Conservation (phyloP, 2,113 vertebrate species). For the Brachionichthys hirsutus region DNA sequence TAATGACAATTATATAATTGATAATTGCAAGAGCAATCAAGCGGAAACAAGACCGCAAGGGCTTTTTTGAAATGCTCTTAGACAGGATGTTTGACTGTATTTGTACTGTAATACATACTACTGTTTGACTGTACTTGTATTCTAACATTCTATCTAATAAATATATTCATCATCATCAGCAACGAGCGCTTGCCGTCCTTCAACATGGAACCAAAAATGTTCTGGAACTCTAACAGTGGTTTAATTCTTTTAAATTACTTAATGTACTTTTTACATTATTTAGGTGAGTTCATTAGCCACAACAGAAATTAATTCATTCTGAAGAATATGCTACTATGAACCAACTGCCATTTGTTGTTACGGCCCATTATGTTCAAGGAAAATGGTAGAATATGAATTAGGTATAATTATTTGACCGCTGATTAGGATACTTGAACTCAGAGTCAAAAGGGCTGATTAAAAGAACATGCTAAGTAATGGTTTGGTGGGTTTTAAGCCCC, state of each 20-base stretch:
- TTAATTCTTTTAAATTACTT: conserved; percentile 30
- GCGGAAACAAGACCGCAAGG: too few species aligned
- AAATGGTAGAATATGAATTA: conserved; percentile 58
- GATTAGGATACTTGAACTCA: conserved; percentile 39
- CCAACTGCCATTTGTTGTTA: conserved; percentile 17
- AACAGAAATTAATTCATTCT: conserved; percentile 22
- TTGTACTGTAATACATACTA: too few species aligned
- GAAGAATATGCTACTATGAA: conserved; percentile 5
- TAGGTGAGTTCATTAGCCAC: conserved; percentile 16
- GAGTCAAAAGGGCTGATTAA: conserved; percentile 58
- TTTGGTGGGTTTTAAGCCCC: conserved; percentile 66
- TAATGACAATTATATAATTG: too few species aligned
- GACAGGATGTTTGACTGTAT: too few species aligned
- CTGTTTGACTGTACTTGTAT: too few species aligned
- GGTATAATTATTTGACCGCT: conserved; percentile 41
- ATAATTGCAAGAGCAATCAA: too few species aligned
- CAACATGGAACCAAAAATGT: conserved; percentile 1
- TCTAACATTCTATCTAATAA: too few species aligned
- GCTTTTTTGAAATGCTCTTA: too few species aligned
- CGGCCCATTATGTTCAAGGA: conserved; percentile 35
- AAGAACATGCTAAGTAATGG: conserved; percentile 64
- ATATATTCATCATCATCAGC: conserved; percentile 3
- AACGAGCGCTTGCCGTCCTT: conserved; percentile 2
- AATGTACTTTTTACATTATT: conserved; percentile 30
- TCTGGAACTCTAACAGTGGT: conserved; percentile 2